A percentile compares a stretch with the other conserved stretches of the same genome.
These are phyloP conservation scores for Lytechinus variegatus DNA, from an alignment of 35 echinoderm and acorn worm genomes.

Conservation along the genomic window DNA sequence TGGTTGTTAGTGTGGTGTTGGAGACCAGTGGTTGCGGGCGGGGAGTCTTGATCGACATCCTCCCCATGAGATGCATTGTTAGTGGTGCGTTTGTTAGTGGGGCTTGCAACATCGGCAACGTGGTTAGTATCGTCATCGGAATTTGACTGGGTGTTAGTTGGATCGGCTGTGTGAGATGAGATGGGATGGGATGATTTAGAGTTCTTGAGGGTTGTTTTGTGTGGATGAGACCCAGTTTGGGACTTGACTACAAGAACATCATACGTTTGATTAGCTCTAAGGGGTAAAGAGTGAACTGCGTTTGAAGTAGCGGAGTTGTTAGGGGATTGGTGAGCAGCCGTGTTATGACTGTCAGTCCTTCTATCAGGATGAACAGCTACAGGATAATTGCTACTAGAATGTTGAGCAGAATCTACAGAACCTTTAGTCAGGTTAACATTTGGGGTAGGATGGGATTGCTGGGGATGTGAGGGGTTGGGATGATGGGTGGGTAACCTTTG, in stretches of 20 bases:
- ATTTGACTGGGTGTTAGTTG: background rate
- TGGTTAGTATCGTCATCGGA: background rate
- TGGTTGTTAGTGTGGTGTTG: conserved; percentile 28
- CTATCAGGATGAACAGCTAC: background rate
- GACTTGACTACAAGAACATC: conserved; percentile 6
- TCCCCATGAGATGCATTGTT: background rate
- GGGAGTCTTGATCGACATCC: background rate
- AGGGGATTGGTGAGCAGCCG: background rate
- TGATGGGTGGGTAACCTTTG: conserved; percentile 31
- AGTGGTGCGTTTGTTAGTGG: conserved; percentile 24
- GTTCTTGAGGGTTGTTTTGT: background rate
- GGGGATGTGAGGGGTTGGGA: background rate
- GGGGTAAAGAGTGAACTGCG: background rate
- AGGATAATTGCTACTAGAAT: background rate
- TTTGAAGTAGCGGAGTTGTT: conserved; percentile 7
- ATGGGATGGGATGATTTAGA: background rate
- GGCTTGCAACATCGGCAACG: conserved; percentile 4
- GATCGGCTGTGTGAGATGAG: background rate
- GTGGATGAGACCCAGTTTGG: background rate
- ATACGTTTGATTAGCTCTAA: background rate
- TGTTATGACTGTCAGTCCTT: background rate
- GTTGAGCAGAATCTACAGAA: background rate
- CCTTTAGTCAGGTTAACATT: background rate
- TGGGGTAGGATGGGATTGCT: background rate
- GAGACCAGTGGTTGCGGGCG: conserved; percentile 15